Evolutionary conservation across 2,888 invertebrate species (phyloP).

Genomic region (Tridacna gigas): DNA sequence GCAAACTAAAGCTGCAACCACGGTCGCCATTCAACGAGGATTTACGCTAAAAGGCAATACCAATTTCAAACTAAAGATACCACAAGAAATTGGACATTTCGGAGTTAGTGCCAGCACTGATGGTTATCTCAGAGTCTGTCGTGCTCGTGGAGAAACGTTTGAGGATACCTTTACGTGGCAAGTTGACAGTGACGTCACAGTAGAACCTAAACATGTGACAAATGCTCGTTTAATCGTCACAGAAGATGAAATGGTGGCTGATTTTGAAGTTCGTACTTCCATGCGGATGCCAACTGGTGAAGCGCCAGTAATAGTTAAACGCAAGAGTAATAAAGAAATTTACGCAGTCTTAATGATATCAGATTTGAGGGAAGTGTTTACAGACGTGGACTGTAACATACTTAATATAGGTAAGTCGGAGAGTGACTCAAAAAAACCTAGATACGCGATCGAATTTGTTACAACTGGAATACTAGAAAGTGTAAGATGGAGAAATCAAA

Average conservation of each 20-base stretch:
- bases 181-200: conserved; percentile 75
- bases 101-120: conserved; percentile 73
- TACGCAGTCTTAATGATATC: conserved; percentile 73
- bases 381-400: conserved; percentile 65
- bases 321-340: conserved; percentile 70
- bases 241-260: conserved; percentile 74
- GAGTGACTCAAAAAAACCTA: conserved; percentile 58
- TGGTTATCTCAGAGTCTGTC: conserved; percentile 71
- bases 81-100: conserved; percentile 71
- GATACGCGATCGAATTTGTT: conserved; percentile 64
- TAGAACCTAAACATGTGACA: conserved; percentile 74
- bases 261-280: conserved; percentile 73
- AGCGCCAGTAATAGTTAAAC: conserved; percentile 71
- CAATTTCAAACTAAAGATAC: conserved; percentile 73
- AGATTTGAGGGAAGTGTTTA: conserved; percentile 71
- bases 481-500: conserved; percentile 70
- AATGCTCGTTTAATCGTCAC: conserved; percentile 70
- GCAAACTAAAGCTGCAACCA: conserved; percentile 73
- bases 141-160: conserved; percentile 69
- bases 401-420: conserved; percentile 65
- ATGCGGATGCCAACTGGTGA: conserved; percentile 75
- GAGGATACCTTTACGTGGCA: conserved; percentile 76
- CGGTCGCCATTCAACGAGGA: conserved; percentile 71
- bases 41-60: conserved; percentile 71
- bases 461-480: conserved; percentile 69